Percentiles rank a stretch among this genome's conserved stretches.
Evolutionary conservation across 2,797 vertebrate genomes (phyloP).

Genomic region (Anguilla anguilla): DNA sequence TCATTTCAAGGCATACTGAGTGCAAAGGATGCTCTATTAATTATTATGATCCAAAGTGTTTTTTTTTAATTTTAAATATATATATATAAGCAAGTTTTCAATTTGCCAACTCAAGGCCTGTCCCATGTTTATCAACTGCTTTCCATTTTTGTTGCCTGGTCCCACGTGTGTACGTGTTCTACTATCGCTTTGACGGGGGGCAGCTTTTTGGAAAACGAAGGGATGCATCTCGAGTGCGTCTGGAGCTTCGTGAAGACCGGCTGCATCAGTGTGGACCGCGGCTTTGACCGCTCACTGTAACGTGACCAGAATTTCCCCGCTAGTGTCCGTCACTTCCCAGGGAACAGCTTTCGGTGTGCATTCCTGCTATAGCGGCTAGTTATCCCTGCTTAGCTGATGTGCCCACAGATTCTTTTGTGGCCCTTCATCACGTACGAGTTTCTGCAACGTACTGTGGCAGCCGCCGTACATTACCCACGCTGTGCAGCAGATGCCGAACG

Average conservation of each 20-base stretch:
- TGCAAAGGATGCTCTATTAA: neutral
- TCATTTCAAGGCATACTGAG: neutral
- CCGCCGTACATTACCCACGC: neutral
- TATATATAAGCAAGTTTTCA: neutral
- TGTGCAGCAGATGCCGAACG: neutral
- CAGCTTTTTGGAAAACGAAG: neutral
- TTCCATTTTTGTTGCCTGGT: neutral
- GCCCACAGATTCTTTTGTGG: neutral
- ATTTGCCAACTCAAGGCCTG: neutral
- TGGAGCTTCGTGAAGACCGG: neutral
- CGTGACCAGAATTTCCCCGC: neutral
- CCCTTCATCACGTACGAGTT: neutral
- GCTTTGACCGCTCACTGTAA: neutral
- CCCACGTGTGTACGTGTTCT: neutral
- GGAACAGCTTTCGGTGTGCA: neutral
- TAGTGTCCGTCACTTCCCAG: neutral
- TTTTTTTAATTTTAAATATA: neutral
- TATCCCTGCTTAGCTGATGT: neutral
- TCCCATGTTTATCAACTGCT: neutral
- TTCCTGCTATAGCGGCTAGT: neutral
- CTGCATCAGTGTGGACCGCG: neutral
- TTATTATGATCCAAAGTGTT: neutral
- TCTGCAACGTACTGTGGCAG: neutral
- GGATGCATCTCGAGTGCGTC: neutral
- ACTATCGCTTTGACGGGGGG: neutral